Percentiles rank a stretch among this genome's conserved stretches.
Evolutionary conservation across 2,797 vertebrate species (phyloP).

Genomic region (Melopsittacus undulatus): DNA sequence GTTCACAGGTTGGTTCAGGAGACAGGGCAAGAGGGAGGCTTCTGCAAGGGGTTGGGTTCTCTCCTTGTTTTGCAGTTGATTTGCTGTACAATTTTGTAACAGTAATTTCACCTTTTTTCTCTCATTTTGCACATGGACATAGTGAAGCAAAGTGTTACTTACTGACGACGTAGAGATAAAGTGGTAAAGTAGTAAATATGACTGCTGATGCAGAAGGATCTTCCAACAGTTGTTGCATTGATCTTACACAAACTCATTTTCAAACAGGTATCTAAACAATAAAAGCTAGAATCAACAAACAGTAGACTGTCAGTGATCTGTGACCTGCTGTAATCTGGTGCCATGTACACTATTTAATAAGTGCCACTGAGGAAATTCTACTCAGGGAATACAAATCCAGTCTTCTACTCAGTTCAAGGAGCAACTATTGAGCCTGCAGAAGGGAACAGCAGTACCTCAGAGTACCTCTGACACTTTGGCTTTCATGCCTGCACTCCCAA

Average conservation of each 20-base stretch:
- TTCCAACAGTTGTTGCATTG: background rate
- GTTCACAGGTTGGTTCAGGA: background rate
- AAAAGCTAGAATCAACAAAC: background rate
- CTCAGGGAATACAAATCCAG: background rate
- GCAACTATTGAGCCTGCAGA: background rate
- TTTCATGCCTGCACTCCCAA: conserved; percentile 8
- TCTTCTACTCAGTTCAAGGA: background rate
- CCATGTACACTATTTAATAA: conserved; percentile 13
- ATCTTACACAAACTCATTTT: background rate
- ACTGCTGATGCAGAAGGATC: background rate
- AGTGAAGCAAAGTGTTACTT: background rate
- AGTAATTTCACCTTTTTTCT: background rate
- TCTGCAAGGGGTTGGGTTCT: background rate
- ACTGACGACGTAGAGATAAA: background rate
- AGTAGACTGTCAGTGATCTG: background rate
- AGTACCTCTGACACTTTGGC: background rate
- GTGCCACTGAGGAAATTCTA: background rate
- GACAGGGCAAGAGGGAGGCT: background rate
- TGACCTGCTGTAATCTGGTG: conserved; percentile 23
- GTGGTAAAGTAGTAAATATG: background rate
- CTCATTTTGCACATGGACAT: background rate
- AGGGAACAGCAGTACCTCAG: background rate
- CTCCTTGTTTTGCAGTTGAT: background rate
- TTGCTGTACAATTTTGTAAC: background rate
- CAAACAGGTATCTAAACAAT: conserved; percentile 18